Percentiles rank a stretch among this genome's conserved stretches.
Conservation (phyloP, 2,113 vertebrate species). For the Ancistrus triradiatus region DNA sequence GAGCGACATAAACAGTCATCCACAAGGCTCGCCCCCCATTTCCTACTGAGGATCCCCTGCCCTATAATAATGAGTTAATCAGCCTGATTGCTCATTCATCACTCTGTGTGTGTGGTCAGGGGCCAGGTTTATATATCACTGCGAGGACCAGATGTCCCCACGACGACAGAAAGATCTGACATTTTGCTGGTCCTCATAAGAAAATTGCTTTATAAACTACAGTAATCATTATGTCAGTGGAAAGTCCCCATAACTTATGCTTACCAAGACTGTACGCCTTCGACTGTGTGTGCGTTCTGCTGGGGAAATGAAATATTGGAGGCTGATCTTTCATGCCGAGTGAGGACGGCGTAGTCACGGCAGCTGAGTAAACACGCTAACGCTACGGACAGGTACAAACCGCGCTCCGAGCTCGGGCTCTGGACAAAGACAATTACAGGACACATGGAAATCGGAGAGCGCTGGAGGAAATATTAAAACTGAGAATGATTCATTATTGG, state of each 20-base stretch:
- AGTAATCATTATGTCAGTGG: no score
- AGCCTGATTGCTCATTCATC: slow-evolving; percentile 78
- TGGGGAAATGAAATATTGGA: slow-evolving; percentile 81
- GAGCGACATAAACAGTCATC: slow-evolving; percentile 64
- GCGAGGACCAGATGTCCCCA: no score
- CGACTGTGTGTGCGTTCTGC: slow-evolving; percentile 51
- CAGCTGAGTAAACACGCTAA: slow-evolving; percentile 75
- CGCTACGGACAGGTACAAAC: slow-evolving; percentile 60
- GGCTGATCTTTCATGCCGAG: slow-evolving; percentile 64
- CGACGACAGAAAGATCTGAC: no score
- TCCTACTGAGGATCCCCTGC: slow-evolving; percentile 66
- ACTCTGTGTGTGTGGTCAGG: slow-evolving; percentile 51
- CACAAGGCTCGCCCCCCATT: slow-evolving; percentile 67
- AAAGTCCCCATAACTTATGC: no score
- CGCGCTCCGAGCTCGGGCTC: slow-evolving; percentile 25
- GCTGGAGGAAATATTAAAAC: slow-evolving; percentile 39
- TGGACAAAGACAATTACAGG: slow-evolving; percentile 42
- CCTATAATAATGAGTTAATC: slow-evolving; percentile 73
- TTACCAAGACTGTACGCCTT: no score
- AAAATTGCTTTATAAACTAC: no score
- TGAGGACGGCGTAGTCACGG: slow-evolving; percentile 61
- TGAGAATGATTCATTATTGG: slow-evolving; percentile 47
- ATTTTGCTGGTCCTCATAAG: no score
- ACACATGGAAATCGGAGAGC: slow-evolving; percentile 23
- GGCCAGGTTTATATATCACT: no score